These are phyloP conservation scores for Sakesphorus luctuosus DNA, from an alignment of 2,113 vertebrate genomes.

Conservation along the genomic window DNA sequence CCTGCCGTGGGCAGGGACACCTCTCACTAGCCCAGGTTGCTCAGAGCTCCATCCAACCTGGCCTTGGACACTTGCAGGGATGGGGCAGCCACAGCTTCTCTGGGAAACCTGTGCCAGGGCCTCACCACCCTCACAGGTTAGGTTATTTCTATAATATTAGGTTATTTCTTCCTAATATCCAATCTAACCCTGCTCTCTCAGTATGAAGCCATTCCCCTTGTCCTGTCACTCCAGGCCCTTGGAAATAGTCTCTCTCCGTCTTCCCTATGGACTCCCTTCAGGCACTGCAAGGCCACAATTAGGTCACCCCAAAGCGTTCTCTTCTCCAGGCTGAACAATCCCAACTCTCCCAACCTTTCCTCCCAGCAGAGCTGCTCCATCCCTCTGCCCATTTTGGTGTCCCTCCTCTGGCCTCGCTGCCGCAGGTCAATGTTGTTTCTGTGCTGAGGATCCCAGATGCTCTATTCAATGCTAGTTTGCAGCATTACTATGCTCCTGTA, in stretches of 20 bases:
- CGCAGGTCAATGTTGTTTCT: neutral
- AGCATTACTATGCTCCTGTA: neutral
- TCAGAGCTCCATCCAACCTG: neutral
- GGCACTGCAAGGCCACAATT: rapidly evolving
- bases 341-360: neutral
- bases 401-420: neutral
- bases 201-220: too few relatives aligned
- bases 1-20: neutral
- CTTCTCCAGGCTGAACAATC: neutral
- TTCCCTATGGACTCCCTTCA: neutral
- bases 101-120: neutral
- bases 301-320: neutral
- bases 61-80: rapidly evolving
- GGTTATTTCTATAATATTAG: too few relatives aligned
- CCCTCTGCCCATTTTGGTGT: neutral
- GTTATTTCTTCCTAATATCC: neutral
- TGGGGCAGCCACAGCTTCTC: neutral
- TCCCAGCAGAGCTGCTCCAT: neutral
- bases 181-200: too few relatives aligned
- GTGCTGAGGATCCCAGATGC: neutral
- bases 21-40: rapidly evolving
- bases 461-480: neutral
- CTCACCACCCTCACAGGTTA: neutral
- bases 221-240: too few relatives aligned
- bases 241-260: too few relatives aligned